Evolutionary conservation across 2,797 vertebrate species (phyloP).

Genomic region (Anguilla megastoma): DNA sequence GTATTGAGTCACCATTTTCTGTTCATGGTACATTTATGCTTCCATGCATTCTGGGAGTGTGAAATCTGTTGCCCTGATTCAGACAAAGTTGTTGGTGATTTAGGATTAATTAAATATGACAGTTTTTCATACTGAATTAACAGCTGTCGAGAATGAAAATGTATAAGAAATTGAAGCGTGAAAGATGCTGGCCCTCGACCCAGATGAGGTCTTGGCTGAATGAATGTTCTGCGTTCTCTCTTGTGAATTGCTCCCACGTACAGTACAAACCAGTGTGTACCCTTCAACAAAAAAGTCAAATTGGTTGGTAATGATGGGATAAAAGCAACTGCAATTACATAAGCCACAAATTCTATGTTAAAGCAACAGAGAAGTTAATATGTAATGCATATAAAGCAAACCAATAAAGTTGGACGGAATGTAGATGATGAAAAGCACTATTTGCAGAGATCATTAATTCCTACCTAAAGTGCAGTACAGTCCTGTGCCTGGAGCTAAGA

Average conservation of each 20-base stretch:
- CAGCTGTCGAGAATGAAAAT: slow-evolving; percentile 7
- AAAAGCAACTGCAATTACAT: neutral
- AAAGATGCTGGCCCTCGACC: neutral
- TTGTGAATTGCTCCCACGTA: neutral
- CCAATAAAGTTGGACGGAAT: neutral
- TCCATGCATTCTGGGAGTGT: neutral
- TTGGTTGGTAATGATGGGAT: neutral
- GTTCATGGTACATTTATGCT: slow-evolving; percentile 15
- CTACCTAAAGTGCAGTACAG: neutral
- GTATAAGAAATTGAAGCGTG: slow-evolving; percentile 10
- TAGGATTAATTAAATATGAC: slow-evolving; percentile 20
- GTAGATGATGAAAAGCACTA: neutral
- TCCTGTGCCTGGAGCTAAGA: neutral
- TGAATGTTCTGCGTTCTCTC: neutral
- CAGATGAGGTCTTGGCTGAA: neutral
- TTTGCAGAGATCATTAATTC: neutral
- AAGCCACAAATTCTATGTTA: neutral
- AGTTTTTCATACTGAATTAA: slow-evolving; percentile 26
- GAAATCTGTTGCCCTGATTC: slow-evolving; percentile 22
- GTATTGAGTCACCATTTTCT: neutral
- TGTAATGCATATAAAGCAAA: neutral
- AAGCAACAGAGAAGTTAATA: neutral
- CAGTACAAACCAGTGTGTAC: neutral
- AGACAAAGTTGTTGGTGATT: slow-evolving; percentile 23
- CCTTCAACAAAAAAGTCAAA: neutral